Percentiles rank a stretch among this genome's conserved stretches.
Evolutionary conservation across 2,797 vertebrate species (phyloP).

Genomic region (Cygnus olor): DNA sequence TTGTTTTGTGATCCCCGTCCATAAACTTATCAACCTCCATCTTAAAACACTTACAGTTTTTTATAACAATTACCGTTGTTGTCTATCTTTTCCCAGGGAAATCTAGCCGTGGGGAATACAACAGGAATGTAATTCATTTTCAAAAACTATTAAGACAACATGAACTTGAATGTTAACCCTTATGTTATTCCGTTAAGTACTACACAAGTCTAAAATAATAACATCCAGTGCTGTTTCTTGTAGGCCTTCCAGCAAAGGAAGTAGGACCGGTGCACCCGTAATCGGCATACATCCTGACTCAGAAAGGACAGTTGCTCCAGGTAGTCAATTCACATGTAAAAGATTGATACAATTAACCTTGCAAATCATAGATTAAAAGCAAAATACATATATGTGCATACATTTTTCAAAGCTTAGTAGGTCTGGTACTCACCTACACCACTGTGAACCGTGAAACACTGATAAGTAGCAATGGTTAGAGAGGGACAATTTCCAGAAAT

Average conservation of each 20-base stretch:
- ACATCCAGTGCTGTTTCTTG: neutral
- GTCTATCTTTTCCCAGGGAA: constrained; percentile 26
- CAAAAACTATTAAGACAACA: neutral
- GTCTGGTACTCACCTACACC: neutral
- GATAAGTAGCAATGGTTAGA: neutral
- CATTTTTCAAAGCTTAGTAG: neutral
- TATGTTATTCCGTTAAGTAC: neutral
- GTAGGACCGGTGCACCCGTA: neutral
- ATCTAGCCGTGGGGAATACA: neutral
- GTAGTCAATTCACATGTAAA: neutral
- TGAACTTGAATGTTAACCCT: neutral
- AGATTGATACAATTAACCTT: neutral
- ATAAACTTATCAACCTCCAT: constrained; percentile 17
- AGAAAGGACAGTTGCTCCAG: neutral
- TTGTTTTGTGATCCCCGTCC: neutral
- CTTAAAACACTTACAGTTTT: constrained; percentile 25
- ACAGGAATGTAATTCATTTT: neutral
- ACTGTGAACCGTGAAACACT: neutral
- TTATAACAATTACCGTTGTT: constrained; percentile 42
- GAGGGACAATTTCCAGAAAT: neutral
- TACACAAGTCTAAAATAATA: neutral
- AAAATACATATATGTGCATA: neutral
- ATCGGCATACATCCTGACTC: neutral
- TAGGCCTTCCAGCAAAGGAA: neutral
- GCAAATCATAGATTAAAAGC: neutral